These are phyloP conservation scores for Periparus ater DNA, from an alignment of 2,797 vertebrate species.

Conservation along the genomic window DNA sequence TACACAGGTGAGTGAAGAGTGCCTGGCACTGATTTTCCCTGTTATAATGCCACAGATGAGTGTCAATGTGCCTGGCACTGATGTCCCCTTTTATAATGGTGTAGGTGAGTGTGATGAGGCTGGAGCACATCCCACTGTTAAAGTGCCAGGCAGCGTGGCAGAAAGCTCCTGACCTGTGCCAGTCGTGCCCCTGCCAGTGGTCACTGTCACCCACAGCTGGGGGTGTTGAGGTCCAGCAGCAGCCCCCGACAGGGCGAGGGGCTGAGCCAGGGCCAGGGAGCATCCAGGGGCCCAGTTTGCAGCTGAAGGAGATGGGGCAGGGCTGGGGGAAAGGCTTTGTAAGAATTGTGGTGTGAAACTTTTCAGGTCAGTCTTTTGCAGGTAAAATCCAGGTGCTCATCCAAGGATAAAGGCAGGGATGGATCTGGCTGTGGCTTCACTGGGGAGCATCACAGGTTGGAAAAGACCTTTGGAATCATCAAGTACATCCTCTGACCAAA, in stretches of 20 bases:
- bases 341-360: not conserved
- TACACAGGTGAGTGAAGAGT: not conserved
- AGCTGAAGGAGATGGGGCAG: not conserved
- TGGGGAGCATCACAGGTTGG: not conserved
- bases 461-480: not conserved
- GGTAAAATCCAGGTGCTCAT: no score
- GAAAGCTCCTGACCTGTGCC: no score
- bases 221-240: not conserved
- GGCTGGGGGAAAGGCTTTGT: not conserved
- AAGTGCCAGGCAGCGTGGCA: rapidly evolving
- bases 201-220: not conserved
- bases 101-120: not conserved
- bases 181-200: rapidly evolving
- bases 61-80: not conserved
- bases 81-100: not conserved
- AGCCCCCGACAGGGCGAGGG: rapidly evolving
- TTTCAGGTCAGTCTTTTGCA: rapidly evolving
- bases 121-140: rapidly evolving
- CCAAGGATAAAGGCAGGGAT: no score
- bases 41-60: not conserved
- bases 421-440: rapidly evolving
- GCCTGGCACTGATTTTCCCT: not conserved
- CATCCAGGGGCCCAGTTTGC: not conserved
- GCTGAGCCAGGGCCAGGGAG: not conserved
- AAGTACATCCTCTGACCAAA: not conserved